Evolutionary conservation across 2,113 vertebrate genomes (phyloP).

Genomic region (Petroica traversi): DNA sequence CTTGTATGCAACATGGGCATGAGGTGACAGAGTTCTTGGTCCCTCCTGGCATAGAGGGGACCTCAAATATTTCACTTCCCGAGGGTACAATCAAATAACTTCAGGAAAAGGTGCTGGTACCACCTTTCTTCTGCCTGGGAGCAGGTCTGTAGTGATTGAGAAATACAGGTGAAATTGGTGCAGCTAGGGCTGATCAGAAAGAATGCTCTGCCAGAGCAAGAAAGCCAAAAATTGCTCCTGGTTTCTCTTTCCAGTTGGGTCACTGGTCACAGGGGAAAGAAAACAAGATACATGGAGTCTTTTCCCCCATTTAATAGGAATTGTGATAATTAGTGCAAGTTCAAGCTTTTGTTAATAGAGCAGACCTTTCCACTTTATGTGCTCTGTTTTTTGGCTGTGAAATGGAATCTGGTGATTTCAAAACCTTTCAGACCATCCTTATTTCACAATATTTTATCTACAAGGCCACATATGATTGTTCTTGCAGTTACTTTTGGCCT

Average conservation of each 20-base stretch:
- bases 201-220: neutral
- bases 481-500: slow-evolving; percentile 5
- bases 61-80: neutral
- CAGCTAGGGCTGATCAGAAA: neutral
- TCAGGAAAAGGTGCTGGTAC: neutral
- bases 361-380: neutral
- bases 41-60: neutral
- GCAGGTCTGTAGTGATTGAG: neutral
- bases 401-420: neutral
- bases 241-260: neutral
- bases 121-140: neutral
- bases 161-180: neutral
- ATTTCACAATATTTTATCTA: neutral
- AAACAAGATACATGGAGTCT: neutral
- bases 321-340: neutral
- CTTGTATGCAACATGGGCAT: fast-evolving
- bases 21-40: neutral
- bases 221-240: neutral
- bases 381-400: neutral
- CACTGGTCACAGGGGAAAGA: neutral
- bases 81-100: fast-evolving
- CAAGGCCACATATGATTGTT: neutral
- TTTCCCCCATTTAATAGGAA: neutral
- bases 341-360: neutral
- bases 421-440: neutral